phyloP scores from a whole-genome alignment of 1,140 invertebrate species.

The Drosophila micromelanica region DNA sequence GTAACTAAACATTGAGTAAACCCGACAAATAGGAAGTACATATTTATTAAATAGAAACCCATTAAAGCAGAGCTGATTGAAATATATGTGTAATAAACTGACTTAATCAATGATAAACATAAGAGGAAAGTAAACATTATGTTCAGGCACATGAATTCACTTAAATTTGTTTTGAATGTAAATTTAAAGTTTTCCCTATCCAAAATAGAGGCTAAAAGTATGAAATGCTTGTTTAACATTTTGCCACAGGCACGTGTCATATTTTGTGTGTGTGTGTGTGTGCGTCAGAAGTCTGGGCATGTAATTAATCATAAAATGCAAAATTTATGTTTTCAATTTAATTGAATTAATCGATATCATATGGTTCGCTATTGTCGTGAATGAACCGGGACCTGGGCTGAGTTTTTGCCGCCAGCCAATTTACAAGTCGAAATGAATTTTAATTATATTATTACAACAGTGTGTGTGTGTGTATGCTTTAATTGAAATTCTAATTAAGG shows the following conservation, averaged over 20 bases:
- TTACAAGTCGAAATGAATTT: slow-evolving; percentile 50
- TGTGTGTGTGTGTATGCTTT: slow-evolving; percentile 22
- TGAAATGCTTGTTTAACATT: slow-evolving; percentile 15
- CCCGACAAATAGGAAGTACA: slow-evolving; percentile 48
- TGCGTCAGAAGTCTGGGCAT: not conserved
- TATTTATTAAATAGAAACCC: slow-evolving; percentile 63
- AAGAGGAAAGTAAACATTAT: not conserved
- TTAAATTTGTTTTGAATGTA: not conserved
- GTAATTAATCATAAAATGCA: slow-evolving; percentile 58
- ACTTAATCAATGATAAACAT: slow-evolving; percentile 28
- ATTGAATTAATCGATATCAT: slow-evolving; percentile 59
- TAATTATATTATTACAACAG: slow-evolving; percentile 74
- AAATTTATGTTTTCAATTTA: slow-evolving; percentile 50
- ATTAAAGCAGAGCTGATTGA: slow-evolving; percentile 23
- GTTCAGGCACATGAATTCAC: not conserved
- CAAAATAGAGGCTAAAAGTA: slow-evolving; percentile 8
- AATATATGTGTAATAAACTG: slow-evolving; percentile 18
- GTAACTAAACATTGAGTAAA: slow-evolving; percentile 50
- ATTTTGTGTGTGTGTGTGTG: slow-evolving; percentile 6
- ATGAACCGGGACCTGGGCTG: slow-evolving; percentile 6
- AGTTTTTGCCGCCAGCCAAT: slow-evolving; percentile 30
- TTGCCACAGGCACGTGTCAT: slow-evolving; percentile 13
- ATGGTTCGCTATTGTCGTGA: slow-evolving; percentile 7
- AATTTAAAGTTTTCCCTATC: not conserved
- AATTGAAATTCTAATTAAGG: slow-evolving; percentile 75